These are phyloP conservation scores for Tineola bisselliella DNA, from an alignment of 2,888 invertebrate genomes.

Conservation along the genomic window DNA sequence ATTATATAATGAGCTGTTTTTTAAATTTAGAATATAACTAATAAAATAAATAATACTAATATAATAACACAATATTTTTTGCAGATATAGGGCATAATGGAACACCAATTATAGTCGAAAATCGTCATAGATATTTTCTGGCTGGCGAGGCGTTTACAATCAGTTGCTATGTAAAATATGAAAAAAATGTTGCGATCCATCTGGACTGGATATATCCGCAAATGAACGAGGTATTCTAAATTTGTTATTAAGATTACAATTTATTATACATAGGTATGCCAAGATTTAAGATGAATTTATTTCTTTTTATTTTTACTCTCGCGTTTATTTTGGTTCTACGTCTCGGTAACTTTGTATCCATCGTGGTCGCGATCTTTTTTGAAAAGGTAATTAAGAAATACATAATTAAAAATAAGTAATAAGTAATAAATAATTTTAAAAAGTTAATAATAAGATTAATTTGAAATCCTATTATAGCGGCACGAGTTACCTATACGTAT, in stretches of 20 bases:
- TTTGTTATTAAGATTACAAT: not conserved
- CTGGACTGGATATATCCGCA: slow-evolving; percentile 33
- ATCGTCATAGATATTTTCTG: slow-evolving; percentile 26
- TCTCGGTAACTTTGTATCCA: no score
- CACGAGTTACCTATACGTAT: no score
- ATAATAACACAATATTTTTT: slow-evolving; percentile 21
- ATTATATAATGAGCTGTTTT: not conserved
- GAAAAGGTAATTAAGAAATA: no score
- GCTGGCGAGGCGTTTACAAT: slow-evolving; percentile 41
- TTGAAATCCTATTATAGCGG: no score
- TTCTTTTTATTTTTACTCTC: no score
- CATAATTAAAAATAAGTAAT: no score
- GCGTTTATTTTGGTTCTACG: no score
- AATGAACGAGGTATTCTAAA: slow-evolving; percentile 25
- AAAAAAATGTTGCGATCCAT: slow-evolving; percentile 28
- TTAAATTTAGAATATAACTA: not conserved
- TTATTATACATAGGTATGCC: not conserved
- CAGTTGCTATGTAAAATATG: slow-evolving; percentile 38
- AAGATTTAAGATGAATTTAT: no score
- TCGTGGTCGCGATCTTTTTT: no score
- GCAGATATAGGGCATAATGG: slow-evolving; percentile 26
- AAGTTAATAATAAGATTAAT: no score
- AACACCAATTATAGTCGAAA: not conserved
- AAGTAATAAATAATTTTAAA: no score
- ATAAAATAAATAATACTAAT: not conserved